Evolutionary conservation across 2,113 vertebrate genomes (phyloP).

Genomic region (Astatoreochromis straeleni): DNA sequence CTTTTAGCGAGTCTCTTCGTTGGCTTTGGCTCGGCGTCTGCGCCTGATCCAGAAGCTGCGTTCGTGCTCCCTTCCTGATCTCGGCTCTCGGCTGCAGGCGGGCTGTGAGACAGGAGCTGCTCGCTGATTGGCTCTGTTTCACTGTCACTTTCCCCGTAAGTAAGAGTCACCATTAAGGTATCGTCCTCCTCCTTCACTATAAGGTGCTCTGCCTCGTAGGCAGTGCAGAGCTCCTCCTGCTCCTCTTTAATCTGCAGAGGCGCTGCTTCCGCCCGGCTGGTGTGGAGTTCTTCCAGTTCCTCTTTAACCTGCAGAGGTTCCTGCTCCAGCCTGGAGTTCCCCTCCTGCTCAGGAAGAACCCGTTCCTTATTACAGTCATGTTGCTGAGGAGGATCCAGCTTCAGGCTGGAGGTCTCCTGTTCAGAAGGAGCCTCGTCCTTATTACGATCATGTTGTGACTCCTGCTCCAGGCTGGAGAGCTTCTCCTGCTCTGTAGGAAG

Average conservation of each 20-base stretch:
- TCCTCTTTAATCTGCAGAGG: neutral
- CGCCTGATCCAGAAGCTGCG: neutral
- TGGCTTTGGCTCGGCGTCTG: neutral
- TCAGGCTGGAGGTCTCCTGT: neutral
- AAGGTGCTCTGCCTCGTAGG: neutral
- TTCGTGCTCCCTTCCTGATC: neutral
- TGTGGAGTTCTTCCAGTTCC: neutral
- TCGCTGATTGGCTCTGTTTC: neutral
- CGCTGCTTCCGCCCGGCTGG: neutral
- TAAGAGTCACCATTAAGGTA: neutral
- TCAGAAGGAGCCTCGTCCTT: neutral
- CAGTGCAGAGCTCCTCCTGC: neutral
- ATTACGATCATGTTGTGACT: accelerated
- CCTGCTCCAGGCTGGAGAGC: neutral
- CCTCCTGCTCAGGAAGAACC: neutral
- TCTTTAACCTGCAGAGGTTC: neutral
- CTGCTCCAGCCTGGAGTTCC: neutral
- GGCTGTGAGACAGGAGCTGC: neutral
- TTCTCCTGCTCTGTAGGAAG: neutral
- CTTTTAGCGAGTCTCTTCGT: neutral
- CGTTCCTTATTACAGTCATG: neutral
- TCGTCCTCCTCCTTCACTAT: neutral
- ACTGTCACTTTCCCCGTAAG: neutral
- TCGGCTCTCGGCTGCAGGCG: neutral
- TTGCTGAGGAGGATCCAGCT: neutral